These are phyloP conservation scores for Caloenas nicobarica DNA, from an alignment of 2,113 vertebrate species.

Conservation along the genomic window DNA sequence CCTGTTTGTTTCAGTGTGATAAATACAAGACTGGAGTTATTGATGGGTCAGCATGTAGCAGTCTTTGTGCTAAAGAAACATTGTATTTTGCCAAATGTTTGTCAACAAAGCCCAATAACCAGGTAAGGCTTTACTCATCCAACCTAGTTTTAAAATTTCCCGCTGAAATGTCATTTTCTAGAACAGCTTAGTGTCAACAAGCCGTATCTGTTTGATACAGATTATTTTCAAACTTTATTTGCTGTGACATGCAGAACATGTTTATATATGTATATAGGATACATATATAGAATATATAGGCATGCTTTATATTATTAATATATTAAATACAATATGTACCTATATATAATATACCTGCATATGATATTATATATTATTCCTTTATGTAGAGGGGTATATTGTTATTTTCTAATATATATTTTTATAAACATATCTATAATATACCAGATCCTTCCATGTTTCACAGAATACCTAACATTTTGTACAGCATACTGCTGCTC, in stretches of 20 bases:
- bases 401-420: background rate
- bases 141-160: background rate
- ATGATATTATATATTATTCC: background rate
- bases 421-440: background rate
- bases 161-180: background rate
- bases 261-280: background rate
- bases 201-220: background rate
- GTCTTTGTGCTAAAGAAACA: constrained; percentile 92
- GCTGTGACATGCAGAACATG: background rate
- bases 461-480: background rate
- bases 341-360: background rate
- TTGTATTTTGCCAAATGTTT: constrained; percentile 95
- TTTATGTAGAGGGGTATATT: background rate
- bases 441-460: background rate
- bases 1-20: constrained; percentile 83
- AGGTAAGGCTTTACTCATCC: constrained; percentile 77
- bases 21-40: constrained; percentile 94
- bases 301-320: background rate
- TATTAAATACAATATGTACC: background rate
- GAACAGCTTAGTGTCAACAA: background rate
- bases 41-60: constrained; percentile 93
- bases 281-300: background rate
- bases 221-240: background rate
- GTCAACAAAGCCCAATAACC: constrained; percentile 88
- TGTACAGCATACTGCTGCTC: background rate